Conservation (phyloP, 2,888 invertebrate genomes). For the Drosophila colorata region DNA sequence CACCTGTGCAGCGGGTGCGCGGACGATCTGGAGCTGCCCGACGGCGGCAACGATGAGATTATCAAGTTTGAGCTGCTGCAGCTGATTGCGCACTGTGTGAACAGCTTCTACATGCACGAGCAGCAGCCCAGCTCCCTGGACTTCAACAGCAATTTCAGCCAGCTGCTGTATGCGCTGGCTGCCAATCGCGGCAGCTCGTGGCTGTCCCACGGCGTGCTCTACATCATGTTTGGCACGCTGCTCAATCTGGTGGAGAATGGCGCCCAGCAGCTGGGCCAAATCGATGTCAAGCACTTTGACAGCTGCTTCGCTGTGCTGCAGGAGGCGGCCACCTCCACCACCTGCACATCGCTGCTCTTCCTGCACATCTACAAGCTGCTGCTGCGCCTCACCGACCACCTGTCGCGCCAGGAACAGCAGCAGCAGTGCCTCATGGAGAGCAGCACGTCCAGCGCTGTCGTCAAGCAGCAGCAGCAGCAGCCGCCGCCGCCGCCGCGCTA, state of each 20-base stretch:
- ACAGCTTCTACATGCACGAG: constrained; percentile 79
- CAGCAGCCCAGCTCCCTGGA: constrained; percentile 71
- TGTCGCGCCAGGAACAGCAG: constrained; percentile 72
- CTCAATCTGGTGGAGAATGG: constrained; percentile 78
- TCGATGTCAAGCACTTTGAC: constrained; percentile 76
- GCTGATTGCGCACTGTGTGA: constrained; percentile 80
- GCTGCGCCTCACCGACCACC: constrained; percentile 79
- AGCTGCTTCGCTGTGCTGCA: constrained; percentile 75
- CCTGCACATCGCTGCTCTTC: constrained; percentile 48
- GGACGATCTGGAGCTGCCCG: constrained; percentile 21
- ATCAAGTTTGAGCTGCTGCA: constrained; percentile 81
- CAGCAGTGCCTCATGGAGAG: constrained; percentile 56
- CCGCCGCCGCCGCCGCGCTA: constrained; percentile 44
- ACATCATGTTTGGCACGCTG: constrained; percentile 81
- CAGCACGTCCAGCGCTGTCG: constrained; percentile 56
- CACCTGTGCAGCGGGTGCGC: constrained; percentile 64
- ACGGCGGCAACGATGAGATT: constrained; percentile 67
- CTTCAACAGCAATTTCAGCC: constrained; percentile 75
- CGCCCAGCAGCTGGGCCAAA: constrained; percentile 53
- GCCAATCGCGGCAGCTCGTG: constrained; percentile 63
- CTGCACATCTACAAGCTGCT: constrained; percentile 74
- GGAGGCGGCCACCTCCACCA: constrained; percentile 42
- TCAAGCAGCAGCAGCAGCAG: constrained; percentile 43
- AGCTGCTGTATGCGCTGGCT: constrained; percentile 65
- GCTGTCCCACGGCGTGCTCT: constrained; percentile 76